Conservation (phyloP, 92 coral and sea anemone species). For the Siderastrea radians region DNA sequence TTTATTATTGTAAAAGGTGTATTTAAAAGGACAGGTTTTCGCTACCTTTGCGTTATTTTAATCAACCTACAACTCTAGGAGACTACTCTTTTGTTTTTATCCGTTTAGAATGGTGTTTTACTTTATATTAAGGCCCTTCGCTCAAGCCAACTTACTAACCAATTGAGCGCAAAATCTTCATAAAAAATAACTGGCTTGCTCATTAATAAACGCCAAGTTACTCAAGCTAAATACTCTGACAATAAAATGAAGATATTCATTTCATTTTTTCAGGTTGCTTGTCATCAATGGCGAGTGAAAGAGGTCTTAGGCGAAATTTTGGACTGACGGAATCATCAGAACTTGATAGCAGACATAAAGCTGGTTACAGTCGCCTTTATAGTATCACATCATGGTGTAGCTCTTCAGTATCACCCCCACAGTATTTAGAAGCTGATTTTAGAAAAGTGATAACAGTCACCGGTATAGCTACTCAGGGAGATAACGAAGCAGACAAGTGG, state of each 20-base stretch:
- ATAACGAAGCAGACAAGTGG: constrained; percentile 58
- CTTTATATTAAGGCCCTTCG: no score
- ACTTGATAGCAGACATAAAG: neutral
- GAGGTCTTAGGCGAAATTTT: neutral
- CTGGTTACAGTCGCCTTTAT: neutral
- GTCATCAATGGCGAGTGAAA: constrained; percentile 29
- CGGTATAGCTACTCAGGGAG: constrained; percentile 78
- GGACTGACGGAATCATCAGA: constrained; percentile 41
- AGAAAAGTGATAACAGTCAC: constrained; percentile 49
- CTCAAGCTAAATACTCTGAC: neutral
- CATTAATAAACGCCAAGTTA: no score
- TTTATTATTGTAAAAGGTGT: no score
- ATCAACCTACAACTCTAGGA: no score
- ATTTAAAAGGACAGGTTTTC: no score
- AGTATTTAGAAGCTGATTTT: constrained; percentile 54
- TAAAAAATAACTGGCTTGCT: no score
- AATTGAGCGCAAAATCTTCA: no score
- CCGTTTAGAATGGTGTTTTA: no score
- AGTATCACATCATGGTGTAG: neutral
- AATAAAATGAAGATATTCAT: no score
- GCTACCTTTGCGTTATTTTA: no score
- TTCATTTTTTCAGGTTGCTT: constrained; percentile 13
- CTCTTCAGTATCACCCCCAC: neutral
- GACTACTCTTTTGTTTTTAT: no score
- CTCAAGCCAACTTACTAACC: no score